A percentile compares a stretch with the other conserved stretches of the same genome.
Conservation (phyloP, 2,797 vertebrate genomes). For the Pangasius sanitwongsei region DNA sequence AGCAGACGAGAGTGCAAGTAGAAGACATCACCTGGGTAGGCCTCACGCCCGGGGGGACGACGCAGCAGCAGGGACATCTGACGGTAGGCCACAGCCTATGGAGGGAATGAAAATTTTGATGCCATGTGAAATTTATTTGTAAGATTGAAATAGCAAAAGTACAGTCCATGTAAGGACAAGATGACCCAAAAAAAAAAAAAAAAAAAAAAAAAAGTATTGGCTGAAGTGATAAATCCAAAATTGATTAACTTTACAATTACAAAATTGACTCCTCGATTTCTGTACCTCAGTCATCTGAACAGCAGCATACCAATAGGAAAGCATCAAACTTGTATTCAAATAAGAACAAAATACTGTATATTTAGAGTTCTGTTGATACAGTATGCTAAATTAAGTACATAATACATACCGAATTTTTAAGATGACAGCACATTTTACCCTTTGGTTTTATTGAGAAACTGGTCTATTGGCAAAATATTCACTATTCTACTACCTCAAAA, state of each 20-base stretch:
- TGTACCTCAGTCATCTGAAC: neutral
- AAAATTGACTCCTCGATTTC: neutral
- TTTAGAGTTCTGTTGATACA: neutral
- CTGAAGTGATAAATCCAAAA: neutral
- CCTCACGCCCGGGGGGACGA: constrained; percentile 94
- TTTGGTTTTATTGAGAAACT: neutral
- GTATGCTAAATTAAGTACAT: neutral
- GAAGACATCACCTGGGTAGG: constrained; percentile 97
- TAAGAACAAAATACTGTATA: neutral
- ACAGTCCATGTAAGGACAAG: neutral
- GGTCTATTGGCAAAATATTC: neutral
- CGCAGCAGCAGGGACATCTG: constrained; percentile 98
- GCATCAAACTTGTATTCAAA: neutral
- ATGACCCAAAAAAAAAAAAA: neutral
- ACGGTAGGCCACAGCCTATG: constrained; percentile 94
- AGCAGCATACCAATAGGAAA: neutral
- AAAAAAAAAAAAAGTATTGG: neutral
- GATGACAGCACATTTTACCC: neutral
- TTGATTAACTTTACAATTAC: neutral
- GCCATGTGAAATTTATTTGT: neutral
- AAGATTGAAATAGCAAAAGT: neutral
- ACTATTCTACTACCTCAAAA: neutral
- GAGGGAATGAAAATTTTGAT: too few relatives aligned
- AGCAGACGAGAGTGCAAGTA: constrained; percentile 97
- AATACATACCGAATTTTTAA: neutral